Conservation (phyloP, 2,797 vertebrate genomes). For the Poecilia velifera region DNA sequence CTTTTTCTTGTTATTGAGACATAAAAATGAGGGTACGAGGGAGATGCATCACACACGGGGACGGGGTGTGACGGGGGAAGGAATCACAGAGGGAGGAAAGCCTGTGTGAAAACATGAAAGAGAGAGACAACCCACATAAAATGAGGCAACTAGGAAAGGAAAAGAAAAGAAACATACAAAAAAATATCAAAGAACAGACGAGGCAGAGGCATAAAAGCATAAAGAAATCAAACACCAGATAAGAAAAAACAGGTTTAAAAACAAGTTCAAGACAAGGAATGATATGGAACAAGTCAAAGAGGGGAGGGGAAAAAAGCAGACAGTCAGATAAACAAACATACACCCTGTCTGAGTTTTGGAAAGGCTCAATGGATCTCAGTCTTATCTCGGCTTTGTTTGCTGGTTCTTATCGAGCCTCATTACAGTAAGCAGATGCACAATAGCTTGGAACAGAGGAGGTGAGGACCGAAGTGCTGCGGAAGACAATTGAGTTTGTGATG, state of each 20-base stretch:
- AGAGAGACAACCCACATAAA: constrained; percentile 23
- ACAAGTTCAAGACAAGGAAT: constrained; percentile 27
- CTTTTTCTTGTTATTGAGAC: constrained; percentile 38
- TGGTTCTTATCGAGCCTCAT: constrained; percentile 52
- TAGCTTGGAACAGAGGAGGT: constrained; percentile 36
- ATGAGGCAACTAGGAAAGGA: constrained; percentile 8
- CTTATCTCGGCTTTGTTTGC: constrained; percentile 56
- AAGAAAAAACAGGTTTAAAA: constrained; percentile 24
- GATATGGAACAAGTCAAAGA: constrained; percentile 14
- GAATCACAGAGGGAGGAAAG: constrained; percentile 25
- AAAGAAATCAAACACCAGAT: constrained; percentile 16
- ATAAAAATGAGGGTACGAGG: constrained; percentile 32
- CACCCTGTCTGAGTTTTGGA: constrained; percentile 61
- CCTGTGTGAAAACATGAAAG: constrained; percentile 20
- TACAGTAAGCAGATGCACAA: constrained; percentile 22
- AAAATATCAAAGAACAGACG: constrained; percentile 16
- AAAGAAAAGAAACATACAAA: constrained; percentile 19
- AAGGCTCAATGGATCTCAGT: constrained; percentile 53
- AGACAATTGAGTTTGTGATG: constrained; percentile 15
- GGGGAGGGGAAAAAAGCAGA: constrained; percentile 51
- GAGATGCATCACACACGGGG: constrained; percentile 12
- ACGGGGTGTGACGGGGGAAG: constrained; percentile 7
- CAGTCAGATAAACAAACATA: constrained; percentile 65
- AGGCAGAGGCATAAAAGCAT: constrained; percentile 3
- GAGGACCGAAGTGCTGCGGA: constrained; percentile 9